Evolutionary conservation across 2,797 vertebrate species (phyloP).

Genomic region (Falco berigora): DNA sequence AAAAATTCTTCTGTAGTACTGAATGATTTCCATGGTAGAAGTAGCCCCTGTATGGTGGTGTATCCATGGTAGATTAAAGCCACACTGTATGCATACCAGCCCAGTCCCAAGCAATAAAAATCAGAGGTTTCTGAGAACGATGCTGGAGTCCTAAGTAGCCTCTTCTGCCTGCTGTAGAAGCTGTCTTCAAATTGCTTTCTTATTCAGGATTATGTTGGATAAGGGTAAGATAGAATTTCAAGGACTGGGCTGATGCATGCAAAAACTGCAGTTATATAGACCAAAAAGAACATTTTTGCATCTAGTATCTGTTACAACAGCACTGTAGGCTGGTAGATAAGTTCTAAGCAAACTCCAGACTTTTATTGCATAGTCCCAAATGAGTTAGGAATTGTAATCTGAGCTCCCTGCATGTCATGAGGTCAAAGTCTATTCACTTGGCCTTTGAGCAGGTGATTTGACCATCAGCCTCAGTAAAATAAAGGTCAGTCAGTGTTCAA

Average conservation of each 20-base stretch:
- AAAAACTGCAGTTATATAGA: background rate
- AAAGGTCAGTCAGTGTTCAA: background rate
- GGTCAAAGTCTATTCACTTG: background rate
- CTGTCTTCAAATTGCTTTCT: background rate
- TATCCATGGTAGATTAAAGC: background rate
- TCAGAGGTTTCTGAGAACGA: background rate
- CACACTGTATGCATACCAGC: background rate
- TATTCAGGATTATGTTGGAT: constrained; percentile 16
- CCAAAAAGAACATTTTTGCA: background rate
- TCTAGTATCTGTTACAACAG: background rate
- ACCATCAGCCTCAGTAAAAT: background rate
- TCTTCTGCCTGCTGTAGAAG: background rate
- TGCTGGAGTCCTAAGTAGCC: background rate
- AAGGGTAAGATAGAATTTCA: constrained; percentile 16
- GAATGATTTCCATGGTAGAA: background rate
- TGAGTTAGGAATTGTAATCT: background rate
- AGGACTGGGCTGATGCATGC: background rate
- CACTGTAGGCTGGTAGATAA: background rate
- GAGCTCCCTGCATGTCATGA: background rate
- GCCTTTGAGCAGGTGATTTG: constrained; percentile 30
- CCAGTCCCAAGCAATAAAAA: background rate
- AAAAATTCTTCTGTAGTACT: background rate
- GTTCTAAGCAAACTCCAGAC: background rate
- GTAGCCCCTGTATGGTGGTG: background rate
- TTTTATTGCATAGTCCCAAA: background rate